Evolutionary conservation across 1,140 invertebrate species (phyloP).

Genomic region (Drosophila parabipectinata): DNA sequence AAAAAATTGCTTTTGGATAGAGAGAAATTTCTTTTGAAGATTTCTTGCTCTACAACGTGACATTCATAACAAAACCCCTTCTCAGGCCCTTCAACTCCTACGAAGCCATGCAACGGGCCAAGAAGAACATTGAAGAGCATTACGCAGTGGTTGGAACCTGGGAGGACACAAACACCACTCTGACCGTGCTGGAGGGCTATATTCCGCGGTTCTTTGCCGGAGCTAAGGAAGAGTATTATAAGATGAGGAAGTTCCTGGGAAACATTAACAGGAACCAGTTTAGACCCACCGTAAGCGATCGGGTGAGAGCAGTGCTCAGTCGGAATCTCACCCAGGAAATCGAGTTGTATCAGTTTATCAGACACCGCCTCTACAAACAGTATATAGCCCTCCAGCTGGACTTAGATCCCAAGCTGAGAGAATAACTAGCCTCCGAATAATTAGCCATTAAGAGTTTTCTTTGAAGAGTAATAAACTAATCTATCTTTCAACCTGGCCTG

Average conservation of each 20-base stretch:
- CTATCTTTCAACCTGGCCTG: constrained; percentile 53
- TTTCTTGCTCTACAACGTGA: no score
- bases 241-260: constrained; percentile 88
- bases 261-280: constrained; percentile 91
- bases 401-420: constrained; percentile 57
- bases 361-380: constrained; percentile 92
- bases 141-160: constrained; percentile 95
- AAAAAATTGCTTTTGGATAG: background rate
- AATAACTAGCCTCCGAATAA: background rate
- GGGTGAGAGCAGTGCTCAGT: constrained; percentile 91
- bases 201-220: constrained; percentile 92
- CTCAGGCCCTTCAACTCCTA: constrained; percentile 93
- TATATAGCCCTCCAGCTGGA: constrained; percentile 87
- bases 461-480: constrained; percentile 45
- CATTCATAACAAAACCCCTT: background rate
- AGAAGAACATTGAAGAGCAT: constrained; percentile 91
- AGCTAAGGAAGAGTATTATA: constrained; percentile 85
- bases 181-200: constrained; percentile 92
- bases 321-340: constrained; percentile 94
- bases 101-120: constrained; percentile 92
- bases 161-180: constrained; percentile 93
- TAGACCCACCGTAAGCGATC: constrained; percentile 90
- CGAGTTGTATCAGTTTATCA: constrained; percentile 95
- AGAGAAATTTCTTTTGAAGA: background rate
- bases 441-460: constrained; percentile 16